A percentile compares a stretch with the other conserved stretches of the same genome.
Evolutionary conservation across 2,113 vertebrate species (phyloP).

Genomic region (Bujurquina vittata): DNA sequence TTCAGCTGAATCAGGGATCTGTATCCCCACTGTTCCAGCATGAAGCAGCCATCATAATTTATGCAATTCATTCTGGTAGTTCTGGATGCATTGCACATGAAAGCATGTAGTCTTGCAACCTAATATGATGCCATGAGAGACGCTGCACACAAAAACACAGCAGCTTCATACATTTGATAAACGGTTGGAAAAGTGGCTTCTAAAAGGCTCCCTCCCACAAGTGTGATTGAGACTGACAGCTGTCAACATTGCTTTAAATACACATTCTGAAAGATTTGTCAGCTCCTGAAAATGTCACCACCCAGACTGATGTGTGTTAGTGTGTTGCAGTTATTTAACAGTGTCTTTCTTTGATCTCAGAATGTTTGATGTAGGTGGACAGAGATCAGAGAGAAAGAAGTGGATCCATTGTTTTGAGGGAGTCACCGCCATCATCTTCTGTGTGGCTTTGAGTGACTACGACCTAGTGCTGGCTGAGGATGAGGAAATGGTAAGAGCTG

Average conservation of each 20-base stretch:
- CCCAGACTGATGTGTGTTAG: not conserved
- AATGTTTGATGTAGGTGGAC: conserved; percentile 99
- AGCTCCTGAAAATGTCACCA: not conserved
- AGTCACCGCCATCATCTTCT: conserved; percentile 98
- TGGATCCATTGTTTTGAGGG: conserved; percentile 99
- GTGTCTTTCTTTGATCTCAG: conserved; percentile 69
- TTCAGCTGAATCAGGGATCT: not conserved
- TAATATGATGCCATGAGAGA: not conserved
- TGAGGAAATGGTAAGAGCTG: conserved; percentile 92
- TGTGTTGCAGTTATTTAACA: not conserved
- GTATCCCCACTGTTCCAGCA: too few relatives aligned
- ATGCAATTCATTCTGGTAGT: not conserved
- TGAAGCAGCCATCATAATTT: not conserved
- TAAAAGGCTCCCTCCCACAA: not conserved
- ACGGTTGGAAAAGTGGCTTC: not conserved
- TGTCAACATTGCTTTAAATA: not conserved
- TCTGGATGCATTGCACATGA: not conserved
- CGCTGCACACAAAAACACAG: not conserved
- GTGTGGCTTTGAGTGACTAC: conserved; percentile 96
- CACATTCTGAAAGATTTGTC: not conserved
- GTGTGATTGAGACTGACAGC: not conserved
- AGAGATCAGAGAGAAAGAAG: conserved; percentile 98
- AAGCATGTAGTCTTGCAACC: not conserved
- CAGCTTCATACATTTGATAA: not conserved
- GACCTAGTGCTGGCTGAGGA: conserved; percentile 98